Conservation (phyloP, 1,140 invertebrate genomes). For the Cotesia chilonis region DNA sequence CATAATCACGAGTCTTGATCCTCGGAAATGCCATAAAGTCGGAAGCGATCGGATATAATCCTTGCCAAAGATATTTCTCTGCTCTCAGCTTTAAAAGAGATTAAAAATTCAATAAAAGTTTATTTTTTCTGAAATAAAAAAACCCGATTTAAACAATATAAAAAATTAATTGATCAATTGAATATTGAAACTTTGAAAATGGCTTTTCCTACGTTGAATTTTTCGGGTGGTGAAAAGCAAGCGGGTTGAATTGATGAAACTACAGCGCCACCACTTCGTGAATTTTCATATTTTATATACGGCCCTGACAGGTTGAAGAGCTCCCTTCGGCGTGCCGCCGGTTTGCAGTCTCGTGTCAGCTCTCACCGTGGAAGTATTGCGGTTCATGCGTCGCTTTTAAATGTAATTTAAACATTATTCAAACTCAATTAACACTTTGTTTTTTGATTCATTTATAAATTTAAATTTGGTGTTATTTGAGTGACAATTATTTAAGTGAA, state of each 20-base stretch:
- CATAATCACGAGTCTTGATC: conserved; percentile 27
- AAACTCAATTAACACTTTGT: not conserved
- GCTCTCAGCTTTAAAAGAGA: not conserved
- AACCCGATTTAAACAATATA: too few relatives aligned
- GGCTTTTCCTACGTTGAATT: too few relatives aligned
- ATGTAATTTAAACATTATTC: not conserved
- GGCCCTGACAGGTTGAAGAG: conserved; percentile 34
- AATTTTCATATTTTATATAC: conserved; percentile 42
- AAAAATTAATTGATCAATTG: too few relatives aligned
- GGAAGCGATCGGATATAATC: conserved; percentile 28
- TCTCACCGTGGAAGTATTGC: conserved; percentile 21
- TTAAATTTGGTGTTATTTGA: not conserved
- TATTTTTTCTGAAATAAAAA: not conserved
- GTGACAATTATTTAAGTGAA: conserved; percentile 22
- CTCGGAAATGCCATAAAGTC: conserved; percentile 33
- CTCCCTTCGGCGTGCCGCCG: conserved; percentile 38
- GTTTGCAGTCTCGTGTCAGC: conserved; percentile 48
- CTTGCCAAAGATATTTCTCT: not conserved
- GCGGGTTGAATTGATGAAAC: not conserved
- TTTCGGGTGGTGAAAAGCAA: too few relatives aligned
- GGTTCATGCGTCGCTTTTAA: not conserved
- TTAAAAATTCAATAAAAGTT: not conserved
- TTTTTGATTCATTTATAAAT: conserved; percentile 3
- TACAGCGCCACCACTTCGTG: conserved; percentile 23
- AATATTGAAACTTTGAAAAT: too few relatives aligned